phyloP scores from a whole-genome alignment of 2,888 invertebrate genomes.

The Diplolepis rosae region DNA sequence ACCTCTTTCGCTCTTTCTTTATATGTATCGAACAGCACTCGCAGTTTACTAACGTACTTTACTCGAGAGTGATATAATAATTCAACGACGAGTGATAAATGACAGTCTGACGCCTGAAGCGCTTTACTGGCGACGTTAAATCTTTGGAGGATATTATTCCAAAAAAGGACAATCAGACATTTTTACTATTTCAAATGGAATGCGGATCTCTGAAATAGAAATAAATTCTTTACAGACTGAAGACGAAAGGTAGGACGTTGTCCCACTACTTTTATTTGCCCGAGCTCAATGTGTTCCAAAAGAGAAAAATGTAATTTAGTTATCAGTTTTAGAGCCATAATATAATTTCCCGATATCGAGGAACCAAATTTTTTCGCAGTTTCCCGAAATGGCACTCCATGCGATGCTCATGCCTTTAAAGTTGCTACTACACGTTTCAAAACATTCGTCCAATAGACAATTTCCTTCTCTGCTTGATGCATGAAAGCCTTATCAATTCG shows the following conservation, averaged over 20 bases:
- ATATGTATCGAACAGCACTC: background rate
- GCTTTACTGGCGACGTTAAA: background rate
- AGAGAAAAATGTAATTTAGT: constrained; percentile 49
- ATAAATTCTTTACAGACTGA: too few relatives aligned
- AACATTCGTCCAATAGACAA: constrained; percentile 53
- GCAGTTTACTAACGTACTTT: background rate
- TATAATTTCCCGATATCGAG: constrained; percentile 57
- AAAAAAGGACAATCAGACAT: background rate
- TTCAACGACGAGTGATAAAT: background rate
- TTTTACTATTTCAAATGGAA: background rate
- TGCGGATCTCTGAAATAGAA: background rate
- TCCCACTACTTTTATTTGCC: too few relatives aligned
- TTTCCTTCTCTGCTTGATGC: constrained; percentile 32
- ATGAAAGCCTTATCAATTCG: constrained; percentile 34
- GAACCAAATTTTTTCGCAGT: constrained; percentile 50
- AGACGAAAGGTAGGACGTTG: too few relatives aligned
- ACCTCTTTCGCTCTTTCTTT: background rate
- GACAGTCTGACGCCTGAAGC: background rate
- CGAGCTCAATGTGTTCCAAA: constrained; percentile 32
- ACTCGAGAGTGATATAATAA: background rate
- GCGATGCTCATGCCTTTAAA: constrained; percentile 47
- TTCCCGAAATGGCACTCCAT: constrained; percentile 53
- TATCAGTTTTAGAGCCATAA: constrained; percentile 56
- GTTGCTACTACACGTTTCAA: constrained; percentile 50
- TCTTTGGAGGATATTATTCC: background rate